Evolutionary conservation across 2,888 invertebrate genomes (phyloP).

Genomic region (Eustalomyia histrio): DNA sequence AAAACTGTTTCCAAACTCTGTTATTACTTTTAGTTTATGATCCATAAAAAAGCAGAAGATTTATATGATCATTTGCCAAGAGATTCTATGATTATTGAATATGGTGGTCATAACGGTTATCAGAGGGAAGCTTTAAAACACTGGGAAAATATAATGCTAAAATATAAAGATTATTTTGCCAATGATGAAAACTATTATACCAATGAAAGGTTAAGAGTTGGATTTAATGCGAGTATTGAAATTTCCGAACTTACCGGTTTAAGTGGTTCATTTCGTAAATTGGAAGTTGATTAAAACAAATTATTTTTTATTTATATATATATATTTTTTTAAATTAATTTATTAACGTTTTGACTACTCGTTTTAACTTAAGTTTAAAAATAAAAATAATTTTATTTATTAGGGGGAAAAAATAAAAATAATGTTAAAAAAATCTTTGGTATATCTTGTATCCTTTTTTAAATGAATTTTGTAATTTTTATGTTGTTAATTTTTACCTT

Average conservation of each 20-base stretch:
- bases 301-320: neutral
- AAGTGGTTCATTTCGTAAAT: constrained; percentile 72
- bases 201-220: constrained; percentile 72
- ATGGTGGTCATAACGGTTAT: constrained; percentile 74
- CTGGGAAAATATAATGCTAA: constrained; percentile 68
- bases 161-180: constrained; percentile 70
- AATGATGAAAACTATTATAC: constrained; percentile 70
- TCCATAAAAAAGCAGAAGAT: constrained; percentile 75
- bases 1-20: neutral
- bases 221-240: constrained; percentile 67
- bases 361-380: constrained; percentile 24
- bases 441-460: constrained; percentile 73
- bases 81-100: constrained; percentile 73
- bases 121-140: constrained; percentile 71
- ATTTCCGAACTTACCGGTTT: constrained; percentile 70
- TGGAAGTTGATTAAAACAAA: constrained; percentile 70
- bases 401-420: constrained; percentile 15
- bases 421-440: constrained; percentile 50
- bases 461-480: constrained; percentile 4
- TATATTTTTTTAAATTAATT: constrained; percentile 35
- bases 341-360: constrained; percentile 32
- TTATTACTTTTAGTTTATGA: constrained; percentile 68
- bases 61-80: constrained; percentile 71
- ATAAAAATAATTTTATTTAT: constrained; percentile 18
- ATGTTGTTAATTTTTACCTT: constrained; percentile 9